Evolutionary conservation across 2,797 vertebrate species (phyloP), one percentile per base, ranked within the genome.

Genomic region (Premnoplex brunnescens): DNA sequence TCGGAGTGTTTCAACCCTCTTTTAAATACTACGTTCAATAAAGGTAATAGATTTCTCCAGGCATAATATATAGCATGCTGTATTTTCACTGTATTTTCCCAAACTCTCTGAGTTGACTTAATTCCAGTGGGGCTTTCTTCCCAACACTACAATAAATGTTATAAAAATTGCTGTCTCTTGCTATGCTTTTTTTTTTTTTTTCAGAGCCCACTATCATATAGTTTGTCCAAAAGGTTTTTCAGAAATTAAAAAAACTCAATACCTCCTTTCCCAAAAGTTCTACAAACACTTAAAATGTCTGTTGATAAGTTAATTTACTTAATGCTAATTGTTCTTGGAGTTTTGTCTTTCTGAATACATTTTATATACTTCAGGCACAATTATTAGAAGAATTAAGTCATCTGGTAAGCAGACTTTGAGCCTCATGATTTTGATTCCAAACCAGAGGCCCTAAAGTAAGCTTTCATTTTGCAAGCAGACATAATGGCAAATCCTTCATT

Each of bases 211-310:
- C 4, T 34, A 39, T 18, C 7, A 18, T 27, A 41, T 54, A 92
- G n/a, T 91, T 96, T 89, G 32, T 89, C 64, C 54, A 97, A 73
- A 54, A 88, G n/a, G 12, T 32, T 78, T 96, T 54, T 14, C 51
- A 85, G 67, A 95, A 94, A 91, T 93, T 14, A 17, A 44, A 30
- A 10, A 13, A 32, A 67, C 7, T 60, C 24, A 36, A 56, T 46
- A 37, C 14, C 43, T 75, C 28, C 44, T 88, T 96, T 92, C 49
- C 21, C 44, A 46, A 46, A 46, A 46, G 44, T 46, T 22, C 44
- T 22, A 64, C 92, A 96, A 97, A 94, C 69, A 95, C 36, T 74
- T 64, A 85, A 62, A 58, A 15, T 63, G 91, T 14, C 39, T 87
- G n/a, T 51, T 66, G 66, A 73, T 75, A 96, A 96, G 51, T 63